Evolutionary conservation across 2,797 vertebrate species (phyloP).

Genomic region (Chaunax sp.): DNA sequence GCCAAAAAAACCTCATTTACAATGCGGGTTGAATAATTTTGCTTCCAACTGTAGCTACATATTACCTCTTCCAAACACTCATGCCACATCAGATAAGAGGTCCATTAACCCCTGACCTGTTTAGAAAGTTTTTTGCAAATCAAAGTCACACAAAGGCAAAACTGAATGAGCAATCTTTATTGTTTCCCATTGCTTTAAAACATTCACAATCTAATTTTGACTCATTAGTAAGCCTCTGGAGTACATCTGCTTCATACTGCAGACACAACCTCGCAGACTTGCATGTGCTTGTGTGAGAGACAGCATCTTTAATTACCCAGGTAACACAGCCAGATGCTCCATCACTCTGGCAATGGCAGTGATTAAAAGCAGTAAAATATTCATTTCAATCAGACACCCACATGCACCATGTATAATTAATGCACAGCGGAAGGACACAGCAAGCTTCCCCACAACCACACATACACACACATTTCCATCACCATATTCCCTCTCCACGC

Average conservation of each 20-base stretch:
- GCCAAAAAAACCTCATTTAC: too few species aligned
- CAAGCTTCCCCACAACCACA: constrained; percentile 62
- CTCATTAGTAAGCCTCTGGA: constrained; percentile 73
- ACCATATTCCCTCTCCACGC: constrained; percentile 43
- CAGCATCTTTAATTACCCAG: constrained; percentile 81
- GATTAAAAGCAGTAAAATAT: constrained; percentile 84
- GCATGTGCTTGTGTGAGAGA: constrained; percentile 55
- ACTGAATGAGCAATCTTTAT: constrained; percentile 14
- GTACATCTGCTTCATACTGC: constrained; percentile 56
- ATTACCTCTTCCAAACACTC: background rate
- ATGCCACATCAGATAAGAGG: constrained; percentile 4
- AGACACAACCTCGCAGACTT: constrained; percentile 66
- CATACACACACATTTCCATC: constrained; percentile 39
- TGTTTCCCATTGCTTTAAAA: constrained; percentile 54
- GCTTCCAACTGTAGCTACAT: background rate
- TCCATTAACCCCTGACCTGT: background rate
- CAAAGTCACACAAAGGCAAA: constrained; percentile 36
- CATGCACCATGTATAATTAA: constrained; percentile 82
- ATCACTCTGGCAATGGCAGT: constrained; percentile 80
- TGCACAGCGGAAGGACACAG: constrained; percentile 72
- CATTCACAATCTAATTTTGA: constrained; percentile 67
- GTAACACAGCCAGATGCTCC: constrained; percentile 81
- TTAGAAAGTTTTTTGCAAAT: constrained; percentile 43
- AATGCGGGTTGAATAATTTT: too few species aligned
- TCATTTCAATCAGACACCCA: constrained; percentile 83